Conservation (phyloP, 2,797 vertebrate genomes). For the Leucoraja ocellata region DNA sequence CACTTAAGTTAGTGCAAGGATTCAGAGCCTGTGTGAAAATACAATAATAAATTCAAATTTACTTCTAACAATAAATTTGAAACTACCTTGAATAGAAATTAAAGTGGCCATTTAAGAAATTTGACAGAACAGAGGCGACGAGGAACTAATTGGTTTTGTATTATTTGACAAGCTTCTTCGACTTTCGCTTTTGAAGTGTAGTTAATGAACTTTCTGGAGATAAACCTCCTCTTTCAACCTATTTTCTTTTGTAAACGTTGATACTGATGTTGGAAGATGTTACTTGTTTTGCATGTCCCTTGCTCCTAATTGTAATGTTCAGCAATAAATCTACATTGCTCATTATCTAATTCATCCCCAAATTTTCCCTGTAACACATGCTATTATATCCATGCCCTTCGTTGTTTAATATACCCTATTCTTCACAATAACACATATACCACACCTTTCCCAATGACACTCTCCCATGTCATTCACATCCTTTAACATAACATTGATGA, state of each 20-base stretch:
- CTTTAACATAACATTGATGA: neutral
- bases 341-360: no score
- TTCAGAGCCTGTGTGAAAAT: neutral
- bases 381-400: no score
- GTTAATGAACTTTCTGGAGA: neutral
- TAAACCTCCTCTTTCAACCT: neutral
- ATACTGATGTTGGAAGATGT: neutral
- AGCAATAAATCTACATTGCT: no score
- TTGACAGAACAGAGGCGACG: neutral
- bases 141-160: neutral
- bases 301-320: no score
- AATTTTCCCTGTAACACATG: no score
- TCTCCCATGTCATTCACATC: neutral
- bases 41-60: neutral
- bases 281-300: neutral
- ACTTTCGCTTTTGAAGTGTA: neutral
- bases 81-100: conserved; percentile 6
- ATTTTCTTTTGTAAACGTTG: neutral
- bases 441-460: no score
- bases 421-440: no score
- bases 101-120: neutral
- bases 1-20: neutral
- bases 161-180: neutral
- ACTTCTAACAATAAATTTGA: neutral
- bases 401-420: no score